Evolutionary conservation across 2,797 vertebrate species (phyloP).

Genomic region (Pempheris klunzingeri): DNA sequence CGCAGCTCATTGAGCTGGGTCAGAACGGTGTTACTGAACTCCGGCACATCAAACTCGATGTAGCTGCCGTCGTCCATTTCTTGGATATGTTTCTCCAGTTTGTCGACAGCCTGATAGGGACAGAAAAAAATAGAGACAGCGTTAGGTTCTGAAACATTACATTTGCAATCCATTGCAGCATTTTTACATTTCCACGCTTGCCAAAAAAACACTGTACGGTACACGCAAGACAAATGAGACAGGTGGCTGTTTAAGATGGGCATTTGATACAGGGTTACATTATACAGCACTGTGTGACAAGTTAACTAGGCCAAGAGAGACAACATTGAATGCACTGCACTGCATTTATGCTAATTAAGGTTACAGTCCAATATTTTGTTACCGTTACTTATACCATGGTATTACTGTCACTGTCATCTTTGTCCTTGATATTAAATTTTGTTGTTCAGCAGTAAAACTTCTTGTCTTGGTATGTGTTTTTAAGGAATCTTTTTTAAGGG

Average conservation of each 20-base stretch:
- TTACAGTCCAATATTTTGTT: background rate
- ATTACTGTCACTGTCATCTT: background rate
- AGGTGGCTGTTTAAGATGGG: background rate
- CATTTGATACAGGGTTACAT: background rate
- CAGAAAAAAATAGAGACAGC: slow-evolving; percentile 12
- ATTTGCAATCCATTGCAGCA: slow-evolving; percentile 3
- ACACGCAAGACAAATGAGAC: slow-evolving; percentile 8
- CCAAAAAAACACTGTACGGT: background rate
- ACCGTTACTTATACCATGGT: background rate
- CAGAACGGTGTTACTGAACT: slow-evolving; percentile 98
- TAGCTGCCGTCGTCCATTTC: slow-evolving; percentile 99
- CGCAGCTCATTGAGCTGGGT: slow-evolving; percentile 98
- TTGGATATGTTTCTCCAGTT: slow-evolving; percentile 87
- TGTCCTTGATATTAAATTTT: background rate
- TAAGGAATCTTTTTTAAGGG: too few species aligned
- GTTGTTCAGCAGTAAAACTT: background rate
- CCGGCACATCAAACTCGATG: slow-evolving; percentile 99
- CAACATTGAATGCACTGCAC: background rate
- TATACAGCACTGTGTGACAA: background rate
- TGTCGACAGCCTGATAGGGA: slow-evolving; percentile 80
- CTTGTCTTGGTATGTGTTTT: background rate
- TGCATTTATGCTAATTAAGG: background rate
- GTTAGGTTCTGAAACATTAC: slow-evolving; percentile 7
- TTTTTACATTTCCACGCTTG: slow-evolving; percentile 6
- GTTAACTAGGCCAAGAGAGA: background rate